Conservation (phyloP, 2,888 invertebrate species). For the Eilema depressum region DNA sequence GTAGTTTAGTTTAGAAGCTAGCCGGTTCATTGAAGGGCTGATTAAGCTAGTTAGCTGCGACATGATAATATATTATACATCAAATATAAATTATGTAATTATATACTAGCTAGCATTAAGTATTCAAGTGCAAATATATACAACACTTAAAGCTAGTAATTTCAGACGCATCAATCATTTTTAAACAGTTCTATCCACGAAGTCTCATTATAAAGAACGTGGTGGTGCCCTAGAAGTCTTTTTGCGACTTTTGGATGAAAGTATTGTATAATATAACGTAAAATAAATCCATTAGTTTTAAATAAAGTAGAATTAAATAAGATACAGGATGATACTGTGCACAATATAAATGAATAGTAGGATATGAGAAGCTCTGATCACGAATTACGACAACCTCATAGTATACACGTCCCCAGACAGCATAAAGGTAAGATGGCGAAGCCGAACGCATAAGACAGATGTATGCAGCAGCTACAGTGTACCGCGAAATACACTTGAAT, state of each 20-base stretch:
- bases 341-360: not conserved
- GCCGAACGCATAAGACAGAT: too few relatives aligned
- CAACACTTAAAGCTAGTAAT: conserved; percentile 28
- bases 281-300: not conserved
- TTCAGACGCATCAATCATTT: not conserved
- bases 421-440: too few relatives aligned
- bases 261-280: not conserved
- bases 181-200: conserved; percentile 8
- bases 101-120: conserved; percentile 32
- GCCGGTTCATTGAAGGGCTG: too few relatives aligned
- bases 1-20: too few relatives aligned
- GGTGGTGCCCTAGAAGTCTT: not conserved
- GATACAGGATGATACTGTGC: not conserved
- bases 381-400: too few relatives aligned
- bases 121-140: conserved; percentile 49
- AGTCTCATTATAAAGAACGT: not conserved
- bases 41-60: too few relatives aligned
- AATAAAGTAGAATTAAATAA: not conserved
- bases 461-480: too few relatives aligned
- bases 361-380: not conserved
- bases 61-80: conserved; percentile 33
- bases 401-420: too few relatives aligned
- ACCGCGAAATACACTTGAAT: too few relatives aligned
- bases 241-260: not conserved
- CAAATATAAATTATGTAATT: conserved; percentile 10